Evolutionary conservation across 2,113 vertebrate genomes (phyloP).

Genomic region (Cacatua alba): DNA sequence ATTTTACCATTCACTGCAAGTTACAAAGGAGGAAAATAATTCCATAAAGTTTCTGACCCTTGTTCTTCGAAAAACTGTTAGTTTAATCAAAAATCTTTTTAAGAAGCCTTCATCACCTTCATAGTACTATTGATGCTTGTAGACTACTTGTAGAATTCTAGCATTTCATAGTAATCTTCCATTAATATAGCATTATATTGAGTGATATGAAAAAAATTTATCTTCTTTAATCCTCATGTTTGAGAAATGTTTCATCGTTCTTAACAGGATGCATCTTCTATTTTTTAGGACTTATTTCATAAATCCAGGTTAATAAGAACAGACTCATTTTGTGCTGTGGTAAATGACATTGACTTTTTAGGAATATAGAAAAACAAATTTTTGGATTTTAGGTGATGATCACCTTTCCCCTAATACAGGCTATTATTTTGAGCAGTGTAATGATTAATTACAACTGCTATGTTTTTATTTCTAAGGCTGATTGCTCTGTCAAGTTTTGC

Average conservation of each 20-base stretch:
- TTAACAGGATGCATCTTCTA: not conserved
- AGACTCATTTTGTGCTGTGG: not conserved
- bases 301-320: not conserved
- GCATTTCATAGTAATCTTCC: not conserved
- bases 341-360: not conserved
- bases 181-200: not conserved
- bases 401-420: not conserved
- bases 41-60: not conserved
- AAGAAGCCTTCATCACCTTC: not conserved
- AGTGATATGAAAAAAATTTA: not conserved
- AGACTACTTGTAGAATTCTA: not conserved
- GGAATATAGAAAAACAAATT: not conserved
- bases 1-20: not conserved
- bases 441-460: not conserved
- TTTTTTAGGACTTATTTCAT: not conserved
- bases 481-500: not conserved
- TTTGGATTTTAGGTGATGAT: not conserved
- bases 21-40: slow-evolving; percentile 11
- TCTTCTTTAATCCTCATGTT: not conserved
- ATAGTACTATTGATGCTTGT: not conserved
- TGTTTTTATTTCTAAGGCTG: not conserved
- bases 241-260: not conserved
- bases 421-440: not conserved
- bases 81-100: slow-evolving; percentile 19
- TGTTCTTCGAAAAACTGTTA: not conserved